A percentile compares a stretch with the other conserved stretches of the same genome.
Conservation (phyloP, 2,888 invertebrate genomes). For the Chrysolina oricalcia region DNA sequence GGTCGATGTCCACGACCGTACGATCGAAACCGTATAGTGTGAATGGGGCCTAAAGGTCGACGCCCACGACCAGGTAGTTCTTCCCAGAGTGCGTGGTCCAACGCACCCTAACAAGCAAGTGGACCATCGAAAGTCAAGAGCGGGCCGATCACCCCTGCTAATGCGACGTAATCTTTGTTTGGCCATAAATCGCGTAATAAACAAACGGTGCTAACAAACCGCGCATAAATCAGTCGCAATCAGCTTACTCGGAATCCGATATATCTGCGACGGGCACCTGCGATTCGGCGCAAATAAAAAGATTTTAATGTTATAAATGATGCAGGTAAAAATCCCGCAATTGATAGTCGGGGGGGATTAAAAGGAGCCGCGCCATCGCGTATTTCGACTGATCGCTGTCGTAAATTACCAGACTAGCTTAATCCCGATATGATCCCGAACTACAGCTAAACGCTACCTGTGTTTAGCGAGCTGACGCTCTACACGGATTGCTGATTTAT, state of each 20-base stretch:
- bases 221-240: conserved; percentile 61
- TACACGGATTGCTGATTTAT: conserved; percentile 31
- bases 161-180: conserved; percentile 34
- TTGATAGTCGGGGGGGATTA: conserved; percentile 71
- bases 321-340: conserved; percentile 71
- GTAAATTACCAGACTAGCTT: conserved; percentile 70
- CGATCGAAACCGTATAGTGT: no score
- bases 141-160: not conserved
- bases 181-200: conserved; percentile 59
- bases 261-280: conserved; percentile 64
- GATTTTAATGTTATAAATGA: conserved; percentile 68
- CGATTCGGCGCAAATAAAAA: conserved; percentile 67
- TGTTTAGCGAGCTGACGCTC: conserved; percentile 62
- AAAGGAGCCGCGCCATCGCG: conserved; percentile 61
- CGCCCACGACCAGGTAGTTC: no score
- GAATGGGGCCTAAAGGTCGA: no score
- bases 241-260: conserved; percentile 59
- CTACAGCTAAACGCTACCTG: conserved; percentile 66
- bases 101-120: not conserved
- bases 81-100: not conserved
- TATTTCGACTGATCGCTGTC: conserved; percentile 59
- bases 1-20: no score
- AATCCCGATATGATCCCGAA: conserved; percentile 69
- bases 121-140: not conserved
- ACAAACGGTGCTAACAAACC: conserved; percentile 61